These are phyloP conservation scores for Porphyrio hochstetteri DNA, from an alignment of 2,113 vertebrate genomes.

Conservation along the genomic window DNA sequence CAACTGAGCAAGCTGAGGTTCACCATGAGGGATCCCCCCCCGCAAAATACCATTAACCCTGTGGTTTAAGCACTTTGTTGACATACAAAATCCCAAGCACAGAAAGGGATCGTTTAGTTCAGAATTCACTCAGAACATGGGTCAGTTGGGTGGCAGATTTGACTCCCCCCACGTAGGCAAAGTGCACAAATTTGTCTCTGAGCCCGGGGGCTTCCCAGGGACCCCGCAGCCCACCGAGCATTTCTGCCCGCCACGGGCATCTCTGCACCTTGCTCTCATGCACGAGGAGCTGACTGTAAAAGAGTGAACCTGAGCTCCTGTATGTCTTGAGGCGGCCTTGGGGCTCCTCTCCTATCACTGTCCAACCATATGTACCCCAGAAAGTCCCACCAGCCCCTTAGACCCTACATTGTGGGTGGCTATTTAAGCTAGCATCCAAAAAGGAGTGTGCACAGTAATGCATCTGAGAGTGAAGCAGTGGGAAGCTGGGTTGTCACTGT, in stretches of 20 bases:
- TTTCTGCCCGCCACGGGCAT: accelerated
- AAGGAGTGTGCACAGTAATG: background rate
- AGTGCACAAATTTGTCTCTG: too few relatives aligned
- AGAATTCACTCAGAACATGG: accelerated
- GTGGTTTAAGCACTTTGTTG: background rate
- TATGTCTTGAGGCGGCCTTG: accelerated
- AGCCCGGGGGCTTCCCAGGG: background rate
- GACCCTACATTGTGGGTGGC: accelerated
- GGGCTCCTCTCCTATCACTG: background rate
- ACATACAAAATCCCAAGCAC: background rate
- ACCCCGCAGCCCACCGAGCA: accelerated
- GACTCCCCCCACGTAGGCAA: accelerated
- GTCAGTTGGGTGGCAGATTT: accelerated
- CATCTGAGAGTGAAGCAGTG: background rate
- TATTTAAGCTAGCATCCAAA: accelerated
- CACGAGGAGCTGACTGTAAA: accelerated
- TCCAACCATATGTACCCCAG: accelerated
- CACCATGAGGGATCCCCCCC: background rate
- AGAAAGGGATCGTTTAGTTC: accelerated
- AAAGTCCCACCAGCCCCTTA: background rate
- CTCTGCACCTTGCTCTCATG: too few relatives aligned
- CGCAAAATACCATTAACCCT: accelerated
- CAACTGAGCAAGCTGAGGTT: background rate
- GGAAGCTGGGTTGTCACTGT: accelerated
- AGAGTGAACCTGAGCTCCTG: accelerated